Evolutionary conservation across 1,140 invertebrate genomes (phyloP).

Genomic region (Zaprionus nigranus): DNA sequence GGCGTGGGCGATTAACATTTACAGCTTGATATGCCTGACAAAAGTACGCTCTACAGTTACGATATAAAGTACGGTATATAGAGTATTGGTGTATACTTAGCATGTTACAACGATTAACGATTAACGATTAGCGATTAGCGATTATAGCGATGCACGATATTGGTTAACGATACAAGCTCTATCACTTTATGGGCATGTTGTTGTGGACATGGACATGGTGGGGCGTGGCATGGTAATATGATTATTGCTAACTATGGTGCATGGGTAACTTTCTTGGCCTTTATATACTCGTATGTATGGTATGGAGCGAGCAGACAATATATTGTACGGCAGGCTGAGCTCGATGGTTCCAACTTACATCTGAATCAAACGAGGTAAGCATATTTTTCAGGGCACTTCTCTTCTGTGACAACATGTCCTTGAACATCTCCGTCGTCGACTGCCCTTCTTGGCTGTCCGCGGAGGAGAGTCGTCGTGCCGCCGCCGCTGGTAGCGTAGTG

Average conservation of each 20-base stretch:
- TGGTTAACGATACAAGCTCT: constrained; percentile 22
- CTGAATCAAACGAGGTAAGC: constrained; percentile 94
- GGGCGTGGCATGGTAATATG: constrained; percentile 1
- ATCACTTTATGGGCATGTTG: background rate
- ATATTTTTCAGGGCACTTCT: constrained; percentile 93
- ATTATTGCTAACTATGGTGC: background rate
- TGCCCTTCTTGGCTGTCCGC: constrained; percentile 87
- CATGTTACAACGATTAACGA: constrained; percentile 5
- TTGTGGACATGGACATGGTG: background rate
- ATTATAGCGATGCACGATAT: constrained; percentile 33
- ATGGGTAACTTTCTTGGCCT: background rate
- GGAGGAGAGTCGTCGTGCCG: constrained; percentile 68
- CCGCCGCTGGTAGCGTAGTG: constrained; percentile 56
- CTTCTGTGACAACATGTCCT: constrained; percentile 95
- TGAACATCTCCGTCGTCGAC: constrained; percentile 93
- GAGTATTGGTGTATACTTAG: background rate
- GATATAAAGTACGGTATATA: constrained; percentile 4
- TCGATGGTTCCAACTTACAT: constrained; percentile 87
- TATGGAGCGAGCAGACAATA: background rate
- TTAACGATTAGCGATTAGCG: constrained; percentile 14
- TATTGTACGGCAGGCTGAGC: background rate
- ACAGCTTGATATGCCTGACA: background rate
- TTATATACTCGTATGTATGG: background rate
- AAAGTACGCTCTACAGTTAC: constrained; percentile 1
- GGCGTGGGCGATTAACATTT: background rate